Evolutionary conservation across 2,888 invertebrate genomes (phyloP), one percentile per base, ranked within the genome.

Genomic region (Phragmatobia fuliginosa): DNA sequence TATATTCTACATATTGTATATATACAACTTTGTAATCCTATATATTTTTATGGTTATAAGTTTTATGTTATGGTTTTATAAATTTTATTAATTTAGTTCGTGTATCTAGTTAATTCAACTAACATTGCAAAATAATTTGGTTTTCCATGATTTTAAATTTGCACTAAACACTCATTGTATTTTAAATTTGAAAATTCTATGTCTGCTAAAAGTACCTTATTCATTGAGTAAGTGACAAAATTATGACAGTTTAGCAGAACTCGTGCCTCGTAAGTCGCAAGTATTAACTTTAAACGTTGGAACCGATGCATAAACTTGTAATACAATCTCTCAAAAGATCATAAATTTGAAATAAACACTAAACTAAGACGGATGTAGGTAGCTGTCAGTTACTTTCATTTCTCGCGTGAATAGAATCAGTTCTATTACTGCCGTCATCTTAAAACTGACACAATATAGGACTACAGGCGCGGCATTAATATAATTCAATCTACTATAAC

Each of bases 321-420:
- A 77, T 76, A 70, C 38, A 75, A 72, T 77, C 76, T 71, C 61
- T 67, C 62, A 62, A 76, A 82, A 74, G 66, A 74, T 67, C 62
- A 78, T 79, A 77, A 79, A 78, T 79, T 78, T 72, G 66, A 67
- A 67, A 73, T 66, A 71, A 75, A 71, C 71, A 73, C 68, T 72
- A 71, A 72, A 70, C 59, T 68, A 70, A 67, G 71, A 73, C 69
- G 66, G 80, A 75, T 82, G 83, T 83, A 85, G 79, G 83, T 83
- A 85, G 79, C 85, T 87, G 87, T 87, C 86, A 89, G 85, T 88
- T 85, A 91, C 94, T 94, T 94, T 94, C 94, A 90, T 90, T 92
- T 94, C 90, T 94, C 88, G 94, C 94, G 94, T 94, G 94, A 91
- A 92, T 85, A 84, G 87, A 87, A 87, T 88, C 88, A 87, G 86